Evolutionary conservation across 1,140 invertebrate species (phyloP), one percentile per base, ranked within the genome.

Genomic region (Apolygus lucorum): DNA sequence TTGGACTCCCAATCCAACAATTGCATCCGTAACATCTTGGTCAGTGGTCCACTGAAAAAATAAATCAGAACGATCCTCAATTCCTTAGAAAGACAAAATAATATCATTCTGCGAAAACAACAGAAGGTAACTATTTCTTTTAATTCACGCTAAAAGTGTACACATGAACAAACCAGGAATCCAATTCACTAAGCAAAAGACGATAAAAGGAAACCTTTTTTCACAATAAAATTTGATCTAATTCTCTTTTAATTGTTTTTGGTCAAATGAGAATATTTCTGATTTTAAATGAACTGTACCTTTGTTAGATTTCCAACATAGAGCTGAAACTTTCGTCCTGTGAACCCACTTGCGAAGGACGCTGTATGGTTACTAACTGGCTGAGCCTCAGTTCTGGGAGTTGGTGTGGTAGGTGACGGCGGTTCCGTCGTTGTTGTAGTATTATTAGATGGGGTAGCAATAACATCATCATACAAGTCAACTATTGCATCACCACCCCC

Each of bases 401-500:
- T 69, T 22, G 17, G 54, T 66, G 54, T 4, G 21, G 49, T n/a
- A 63, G 28, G 25, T 21, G 67, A 25, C 72, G 77, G 73, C 72
- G 69, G 69, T 72, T 71, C 62, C 74, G 71, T 71, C 70, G 76
- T 81, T n/a, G 74, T 78, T 65, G 78, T 77, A 62, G 13, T 27
- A 73, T 77, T 69, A 78, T 78, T 52, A 4, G 54, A 8, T 42
- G 66, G n/a, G 4, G 91, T 87, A 49, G 93, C 89, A 74, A 96
- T 91, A 42, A 97, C 94, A 84, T 97, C 94, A 81, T 97, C 93
- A 79, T 97, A 98, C n/a, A 98, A 84, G 84, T 98, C 94, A 49
- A 93, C 90, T 11, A 59, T 59, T 13, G 22, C 54, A 59, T 59
- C 54, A 74, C 90, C 90, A 75, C 93, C 91, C 63, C 86, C 88